Evolutionary conservation across 2,113 vertebrate species (phyloP).

Genomic region (Pollachius pollachius): DNA sequence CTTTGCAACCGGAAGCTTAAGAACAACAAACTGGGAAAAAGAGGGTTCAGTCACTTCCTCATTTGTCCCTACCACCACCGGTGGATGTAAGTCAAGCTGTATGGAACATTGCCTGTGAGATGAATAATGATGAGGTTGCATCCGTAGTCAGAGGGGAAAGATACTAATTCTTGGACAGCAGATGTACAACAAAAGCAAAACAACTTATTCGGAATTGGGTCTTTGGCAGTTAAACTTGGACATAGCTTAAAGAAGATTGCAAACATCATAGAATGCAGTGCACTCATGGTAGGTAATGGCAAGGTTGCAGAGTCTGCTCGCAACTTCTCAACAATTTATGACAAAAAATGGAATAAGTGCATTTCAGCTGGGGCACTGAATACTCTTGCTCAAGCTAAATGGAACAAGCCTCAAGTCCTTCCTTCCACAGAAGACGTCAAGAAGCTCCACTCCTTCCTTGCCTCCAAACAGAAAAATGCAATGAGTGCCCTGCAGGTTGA

Average conservation of each 20-base stretch:
- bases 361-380: slow-evolving; percentile 28
- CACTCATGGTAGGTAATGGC: slow-evolving; percentile 22
- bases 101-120: no score
- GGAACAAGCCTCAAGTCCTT: slow-evolving; percentile 30
- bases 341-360: slow-evolving; percentile 19
- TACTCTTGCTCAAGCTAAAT: slow-evolving; percentile 34
- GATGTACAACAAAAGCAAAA: no score
- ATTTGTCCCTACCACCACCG: no score
- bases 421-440: slow-evolving; percentile 35
- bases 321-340: slow-evolving; percentile 20
- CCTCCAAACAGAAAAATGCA: slow-evolving; percentile 7
- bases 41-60: no score
- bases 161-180: no score
- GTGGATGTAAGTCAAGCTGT: no score
- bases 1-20: no score
- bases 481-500: slow-evolving; percentile 20
- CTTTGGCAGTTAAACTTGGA: slow-evolving; percentile 37
- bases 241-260: slow-evolving; percentile 42
- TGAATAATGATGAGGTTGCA: no score
- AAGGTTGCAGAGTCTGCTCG: slow-evolving; percentile 38
- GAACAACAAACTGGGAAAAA: no score
- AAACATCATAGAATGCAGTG: slow-evolving; percentile 34
- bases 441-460: slow-evolving; percentile 25
- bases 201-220: slow-evolving; percentile 22
- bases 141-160: no score